A percentile compares a stretch with the other conserved stretches of the same genome.
phyloP scores from a whole-genome alignment of 2,797 vertebrate species.

The Heliangelus exortis region DNA sequence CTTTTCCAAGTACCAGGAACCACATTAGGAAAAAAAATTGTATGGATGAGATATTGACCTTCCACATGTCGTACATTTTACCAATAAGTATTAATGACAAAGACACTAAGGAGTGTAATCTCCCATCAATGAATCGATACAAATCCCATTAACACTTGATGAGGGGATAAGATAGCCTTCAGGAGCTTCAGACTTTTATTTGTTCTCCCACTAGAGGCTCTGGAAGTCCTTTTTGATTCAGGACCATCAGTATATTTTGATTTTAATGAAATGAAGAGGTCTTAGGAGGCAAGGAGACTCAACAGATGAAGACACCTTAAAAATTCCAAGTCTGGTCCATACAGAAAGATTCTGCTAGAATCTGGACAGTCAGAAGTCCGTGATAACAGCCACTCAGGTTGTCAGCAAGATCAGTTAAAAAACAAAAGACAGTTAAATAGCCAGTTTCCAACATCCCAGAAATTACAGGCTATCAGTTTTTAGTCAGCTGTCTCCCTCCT shows the following conservation, averaged over 20 bases:
- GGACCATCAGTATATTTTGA: not conserved
- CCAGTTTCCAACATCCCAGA: not conserved
- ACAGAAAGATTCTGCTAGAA: not conserved
- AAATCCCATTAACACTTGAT: conserved; percentile 57
- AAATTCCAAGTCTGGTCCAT: not conserved
- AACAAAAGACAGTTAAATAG: not conserved
- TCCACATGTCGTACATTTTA: conserved; percentile 40
- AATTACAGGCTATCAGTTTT: not conserved
- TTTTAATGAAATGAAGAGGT: not conserved
- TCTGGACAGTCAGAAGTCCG: not conserved
- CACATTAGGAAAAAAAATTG: not conserved
- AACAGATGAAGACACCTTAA: not conserved
- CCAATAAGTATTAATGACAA: conserved; percentile 61
- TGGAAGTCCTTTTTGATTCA: not conserved
- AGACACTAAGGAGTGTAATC: conserved; percentile 57
- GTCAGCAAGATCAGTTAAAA: not conserved
- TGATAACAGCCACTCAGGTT: not conserved
- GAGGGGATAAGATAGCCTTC: conserved; percentile 36
- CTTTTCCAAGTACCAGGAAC: conserved; percentile 14
- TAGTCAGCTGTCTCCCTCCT: not conserved
- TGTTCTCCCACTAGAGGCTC: conserved; percentile 38
- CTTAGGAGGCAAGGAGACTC: not conserved
- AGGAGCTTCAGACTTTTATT: not conserved
- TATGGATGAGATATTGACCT: conserved; percentile 56
- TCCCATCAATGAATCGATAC: conserved; percentile 66